Conservation (phyloP, 2,888 invertebrate species). For the Odontothrips loti region DNA sequence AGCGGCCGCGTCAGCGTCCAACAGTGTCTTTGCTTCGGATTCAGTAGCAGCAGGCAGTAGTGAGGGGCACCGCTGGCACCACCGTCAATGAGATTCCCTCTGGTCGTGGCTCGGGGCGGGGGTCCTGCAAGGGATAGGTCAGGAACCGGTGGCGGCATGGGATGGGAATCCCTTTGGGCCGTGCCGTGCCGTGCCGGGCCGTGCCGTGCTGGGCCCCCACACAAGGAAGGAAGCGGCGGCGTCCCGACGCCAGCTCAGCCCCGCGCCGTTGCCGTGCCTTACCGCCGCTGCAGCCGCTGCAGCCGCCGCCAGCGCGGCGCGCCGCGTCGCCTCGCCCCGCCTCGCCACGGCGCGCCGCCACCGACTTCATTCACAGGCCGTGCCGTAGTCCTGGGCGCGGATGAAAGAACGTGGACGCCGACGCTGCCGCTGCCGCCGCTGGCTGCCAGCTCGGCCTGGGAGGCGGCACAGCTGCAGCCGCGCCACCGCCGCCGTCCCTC, state of each 20-base stretch:
- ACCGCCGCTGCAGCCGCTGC: neutral
- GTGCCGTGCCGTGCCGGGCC: no score
- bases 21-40: no score
- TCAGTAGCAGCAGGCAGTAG: no score
- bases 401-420: neutral
- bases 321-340: no score
- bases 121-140: neutral
- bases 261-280: neutral
- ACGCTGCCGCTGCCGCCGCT: neutral
- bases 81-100: no score
- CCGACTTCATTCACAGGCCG: neutral
- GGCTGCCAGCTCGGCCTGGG: slow-evolving; percentile 16
- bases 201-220: neutral
- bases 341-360: no score
- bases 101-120: neutral
- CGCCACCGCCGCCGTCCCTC: slow-evolving; percentile 34
- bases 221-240: neutral
- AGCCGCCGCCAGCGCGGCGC: neutral
- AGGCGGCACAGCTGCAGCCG: slow-evolving; percentile 20
- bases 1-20: no score
- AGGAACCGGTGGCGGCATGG: neutral
- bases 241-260: neutral
- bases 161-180: neutral
- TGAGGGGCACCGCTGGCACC: no score
- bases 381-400: no score